Percentiles rank a stretch among this genome's conserved stretches.
These are phyloP conservation scores for Cosmorhoe ocellata DNA, from an alignment of 2,888 invertebrate species.

Conservation along the genomic window DNA sequence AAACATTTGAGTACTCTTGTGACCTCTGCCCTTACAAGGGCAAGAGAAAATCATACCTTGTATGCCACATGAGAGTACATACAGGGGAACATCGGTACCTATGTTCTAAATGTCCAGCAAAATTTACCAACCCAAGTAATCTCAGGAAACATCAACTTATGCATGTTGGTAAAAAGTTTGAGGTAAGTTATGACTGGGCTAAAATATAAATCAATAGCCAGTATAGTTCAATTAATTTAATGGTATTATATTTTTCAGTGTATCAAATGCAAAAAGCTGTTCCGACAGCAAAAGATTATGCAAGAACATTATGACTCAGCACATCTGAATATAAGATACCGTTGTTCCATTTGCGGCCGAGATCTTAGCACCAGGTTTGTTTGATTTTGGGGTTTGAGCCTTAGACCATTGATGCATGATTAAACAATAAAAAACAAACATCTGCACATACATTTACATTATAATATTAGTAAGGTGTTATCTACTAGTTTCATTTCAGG, in stretches of 20 bases:
- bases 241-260: slow-evolving; percentile 27
- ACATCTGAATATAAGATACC: slow-evolving; percentile 38
- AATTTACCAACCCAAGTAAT: slow-evolving; percentile 37
- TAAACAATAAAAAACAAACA: too few species aligned
- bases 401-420: too few species aligned
- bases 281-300: slow-evolving; percentile 32
- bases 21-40: slow-evolving; percentile 39
- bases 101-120: slow-evolving; percentile 38
- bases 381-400: not conserved
- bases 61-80: slow-evolving; percentile 38
- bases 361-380: slow-evolving; percentile 35
- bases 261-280: slow-evolving; percentile 36
- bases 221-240: too few species aligned
- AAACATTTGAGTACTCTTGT: slow-evolving; percentile 35
- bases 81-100: slow-evolving; percentile 39
- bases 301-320: slow-evolving; percentile 40
- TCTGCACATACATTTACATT: too few species aligned
- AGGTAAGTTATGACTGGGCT: slow-evolving; percentile 25
- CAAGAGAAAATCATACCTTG: slow-evolving; percentile 38
- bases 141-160: slow-evolving; percentile 37
- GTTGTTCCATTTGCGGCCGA: slow-evolving; percentile 37
- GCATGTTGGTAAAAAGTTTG: slow-evolving; percentile 37
- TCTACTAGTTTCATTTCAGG: too few species aligned
- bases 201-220: too few species aligned
- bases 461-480: too few species aligned